A percentile compares a stretch with the other conserved stretches of the same genome.
These are phyloP conservation scores for Strigamia maritima DNA, from an alignment of 2,888 invertebrate genomes.

Conservation along the genomic window DNA sequence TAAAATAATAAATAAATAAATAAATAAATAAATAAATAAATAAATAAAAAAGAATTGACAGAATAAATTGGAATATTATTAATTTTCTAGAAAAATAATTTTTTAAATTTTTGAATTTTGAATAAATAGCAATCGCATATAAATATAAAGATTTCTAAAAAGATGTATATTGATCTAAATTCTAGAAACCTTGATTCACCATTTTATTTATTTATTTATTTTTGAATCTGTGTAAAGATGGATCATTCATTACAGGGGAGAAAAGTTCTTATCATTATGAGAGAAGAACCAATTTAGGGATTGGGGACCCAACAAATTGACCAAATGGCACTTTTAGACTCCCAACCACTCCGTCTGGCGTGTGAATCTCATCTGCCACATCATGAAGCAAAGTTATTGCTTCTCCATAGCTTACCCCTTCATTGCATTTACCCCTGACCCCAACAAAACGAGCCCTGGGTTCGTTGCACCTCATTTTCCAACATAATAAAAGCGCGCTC, in stretches of 20 bases:
- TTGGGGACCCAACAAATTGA: constrained; percentile 6
- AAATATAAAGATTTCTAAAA: too few species aligned
- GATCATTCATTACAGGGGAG: not conserved
- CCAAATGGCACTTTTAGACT: constrained; percentile 26
- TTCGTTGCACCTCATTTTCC: constrained; percentile 16
- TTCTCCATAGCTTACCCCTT: constrained; percentile 18
- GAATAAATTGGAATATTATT: too few species aligned
- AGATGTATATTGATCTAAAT: not conserved
- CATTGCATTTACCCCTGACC: constrained; percentile 25
- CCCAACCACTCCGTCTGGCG: constrained; percentile 27
- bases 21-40: too few species aligned
- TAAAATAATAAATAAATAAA: too few species aligned
- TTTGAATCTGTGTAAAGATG: not conserved
- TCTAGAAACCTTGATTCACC: not conserved
- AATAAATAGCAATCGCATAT: too few species aligned
- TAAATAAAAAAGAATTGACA: too few species aligned
- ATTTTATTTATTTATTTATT: not conserved
- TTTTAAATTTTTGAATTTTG: too few species aligned
- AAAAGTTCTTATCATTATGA: constrained; percentile 26
- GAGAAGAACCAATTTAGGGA: constrained; percentile 29
- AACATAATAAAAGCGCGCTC: not conserved
- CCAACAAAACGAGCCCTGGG: not conserved
- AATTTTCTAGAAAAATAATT: too few species aligned
- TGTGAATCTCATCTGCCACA: constrained; percentile 31
- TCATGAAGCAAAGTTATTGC: constrained; percentile 6